Base-by-base conservation (phyloP, 2,888 invertebrate species). In the Strigamia maritima region DNA sequence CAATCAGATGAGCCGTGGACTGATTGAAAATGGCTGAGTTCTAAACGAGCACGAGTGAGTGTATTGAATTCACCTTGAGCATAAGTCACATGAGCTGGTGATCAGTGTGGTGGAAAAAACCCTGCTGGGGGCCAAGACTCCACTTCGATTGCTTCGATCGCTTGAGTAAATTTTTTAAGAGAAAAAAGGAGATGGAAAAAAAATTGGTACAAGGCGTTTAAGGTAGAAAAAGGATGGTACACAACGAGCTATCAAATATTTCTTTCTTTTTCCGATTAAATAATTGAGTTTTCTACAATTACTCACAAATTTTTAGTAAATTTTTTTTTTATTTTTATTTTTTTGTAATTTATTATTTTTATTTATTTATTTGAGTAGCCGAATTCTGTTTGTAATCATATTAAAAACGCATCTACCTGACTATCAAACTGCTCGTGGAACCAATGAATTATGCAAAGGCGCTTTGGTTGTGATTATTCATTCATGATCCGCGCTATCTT, bases 11-110 rank as follows among this genome's bases (percentile, higher is more conserved):
- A 24, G 24, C 24, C 60, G 60, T 60, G 60, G 60, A 60, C 60
- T 60, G 60, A 60, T 60, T 60, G 60, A 60, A 60, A 60, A 60
- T 60, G 60, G 60, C 60, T 60, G 60, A 16, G 60, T 60, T 24
- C 60, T n/a, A 60, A 60, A 60, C 60, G 60, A 60, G 60, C 60
- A 60, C 60, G 60, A 60, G 60, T 24, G 12, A 60, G 60, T 60
- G 60, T 60, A 60, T 60, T 60, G 60, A 60, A 60, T 60, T 60
- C 60, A 60, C 60, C 60, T 60, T 60, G 60, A 60, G 60, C 60
- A 60, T 60, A 60, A 60, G 60, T 60, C 60, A 60, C 60, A 60
- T 60, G 60, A 60, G 60, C 60, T 60, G 60, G 60, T 60, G 60
- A 60, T 60, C 60, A 60, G 60, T 60, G 60, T 60, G 60, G 60